Base-by-base conservation (phyloP, 2,113 vertebrate species). In the Dicrurus megarhynchus region DNA sequence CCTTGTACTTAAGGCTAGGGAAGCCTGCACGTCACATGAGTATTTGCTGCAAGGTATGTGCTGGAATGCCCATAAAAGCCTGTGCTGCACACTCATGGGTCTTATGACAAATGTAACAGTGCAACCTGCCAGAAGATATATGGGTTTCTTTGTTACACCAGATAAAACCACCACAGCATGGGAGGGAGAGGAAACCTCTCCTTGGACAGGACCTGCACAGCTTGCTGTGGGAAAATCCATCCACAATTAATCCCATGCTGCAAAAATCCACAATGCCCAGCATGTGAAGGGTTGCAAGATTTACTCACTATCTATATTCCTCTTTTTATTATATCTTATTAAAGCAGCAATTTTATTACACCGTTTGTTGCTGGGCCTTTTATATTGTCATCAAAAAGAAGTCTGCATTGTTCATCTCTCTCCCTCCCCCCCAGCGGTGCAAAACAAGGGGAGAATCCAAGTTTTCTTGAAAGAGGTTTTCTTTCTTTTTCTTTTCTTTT, bases 251-350 rank as follows among this genome's bases (percentile, higher is more conserved):
- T 44, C n/a, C 37, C 26, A 52, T n/a, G n/a, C 23, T 4, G 1
- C 28, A 46, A 33, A 35, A 78, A 84, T 7, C 18, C 0, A 0
- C 1, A 0, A 13, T 75, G 42, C 15, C 11, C 22, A 53, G 41
- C 15, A 57, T 35, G 10, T 50, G 35, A 78, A 87, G 7, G 4
- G 46, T 13, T 3, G 1, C 11, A 56, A 85, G 20, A 71, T 56
- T 76, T 83, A 86, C 6, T 53, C 4, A 3, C 28, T 82, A 16
- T 23, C 46, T 52, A 4, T 57, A 78, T 57, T 75, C 4, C 14
- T 82, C 9, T 67, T 95, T 57, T 70, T 30, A 70, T 37, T 79
- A 27, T 16, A 26, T 20, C 21, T 52, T 47, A 81, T 18, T 78
- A 78, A 84, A 82, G 4, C 13, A 78, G n/a, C 13, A 63, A 10